Evolutionary conservation across 2,888 invertebrate genomes (phyloP), one percentile per base, ranked within the genome.

Genomic region (Ophion ellenae): DNA sequence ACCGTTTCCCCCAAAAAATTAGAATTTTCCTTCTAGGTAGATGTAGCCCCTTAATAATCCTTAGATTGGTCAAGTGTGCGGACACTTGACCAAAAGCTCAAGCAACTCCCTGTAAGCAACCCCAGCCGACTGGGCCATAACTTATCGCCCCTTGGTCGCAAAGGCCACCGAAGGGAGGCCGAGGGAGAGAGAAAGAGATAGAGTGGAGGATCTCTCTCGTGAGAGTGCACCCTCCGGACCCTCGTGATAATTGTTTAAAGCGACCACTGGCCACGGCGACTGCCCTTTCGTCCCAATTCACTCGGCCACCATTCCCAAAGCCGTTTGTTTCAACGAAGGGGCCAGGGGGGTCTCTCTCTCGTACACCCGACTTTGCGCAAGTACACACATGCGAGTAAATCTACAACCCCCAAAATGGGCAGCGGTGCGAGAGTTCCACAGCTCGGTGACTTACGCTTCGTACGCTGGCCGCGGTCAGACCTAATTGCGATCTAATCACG

Each of bases 181-280:
- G 45, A 14, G 57, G 67, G 67, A 61, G 69, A 57, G 59, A 78
- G 24, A 78, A 71, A 14, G 53, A 70, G 71, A 36, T 47, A 78
- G 79, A 59, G 59, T 20, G 47, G 14, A 47, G 61, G 73, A 89
- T 89, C 89, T 89, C 89, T 89, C 89, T 88, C 89, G 73, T 81
- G 74, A 86, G 83, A 83, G 90, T 47, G 81, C 84, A 82, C 86
- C 81, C 86, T 85, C 87, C 81, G 83, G 90, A 91, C 93, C 92
- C 93, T 92, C 90, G 93, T 92, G 93, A 94, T 94, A 94, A 94
- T 94, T 93, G 93, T 94, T 93, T 93, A 93, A 93, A 94, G 92
- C 91, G 92, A 92, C 93, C 92, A 90, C 91, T 91, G 92, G 91
- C 90, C 90, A 90, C 91, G 74, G 84, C 80, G 78, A 63, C 85